phyloP scores from a whole-genome alignment of 2,797 vertebrate species.

The Eulemur mongoz region DNA sequence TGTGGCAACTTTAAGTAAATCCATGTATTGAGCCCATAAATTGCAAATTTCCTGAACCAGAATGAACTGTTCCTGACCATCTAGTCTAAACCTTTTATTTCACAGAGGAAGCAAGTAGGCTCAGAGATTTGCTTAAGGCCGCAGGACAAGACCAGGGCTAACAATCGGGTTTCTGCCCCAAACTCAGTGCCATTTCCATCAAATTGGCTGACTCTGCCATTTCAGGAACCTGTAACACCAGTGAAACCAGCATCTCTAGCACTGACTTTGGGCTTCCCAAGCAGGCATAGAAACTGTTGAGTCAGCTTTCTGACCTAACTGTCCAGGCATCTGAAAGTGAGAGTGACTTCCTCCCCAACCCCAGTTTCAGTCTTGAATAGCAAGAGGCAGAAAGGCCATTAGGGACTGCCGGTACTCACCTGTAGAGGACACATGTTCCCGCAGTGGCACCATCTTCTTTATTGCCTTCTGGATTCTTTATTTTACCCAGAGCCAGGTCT shows the following conservation, averaged over 20 bases:
- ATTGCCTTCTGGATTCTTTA: background rate
- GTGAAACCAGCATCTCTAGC: background rate
- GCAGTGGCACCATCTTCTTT: background rate
- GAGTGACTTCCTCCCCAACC: background rate
- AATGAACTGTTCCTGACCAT: background rate
- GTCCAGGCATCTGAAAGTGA: background rate
- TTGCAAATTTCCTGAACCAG: background rate
- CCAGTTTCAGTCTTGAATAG: background rate
- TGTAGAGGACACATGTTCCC: background rate
- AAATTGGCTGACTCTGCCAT: background rate
- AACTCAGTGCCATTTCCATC: background rate
- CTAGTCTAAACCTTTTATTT: background rate
- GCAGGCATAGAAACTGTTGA: background rate
- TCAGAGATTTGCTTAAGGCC: background rate
- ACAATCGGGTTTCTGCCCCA: background rate
- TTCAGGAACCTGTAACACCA: background rate
- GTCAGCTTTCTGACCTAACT: background rate
- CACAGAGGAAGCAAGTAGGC: background rate
- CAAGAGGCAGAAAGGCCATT: background rate
- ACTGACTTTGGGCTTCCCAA: background rate
- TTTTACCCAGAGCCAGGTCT: background rate
- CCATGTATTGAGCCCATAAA: background rate
- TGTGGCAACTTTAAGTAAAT: background rate
- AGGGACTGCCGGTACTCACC: background rate
- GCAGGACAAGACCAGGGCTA: background rate